Percentiles rank a stretch among this genome's conserved stretches.
Evolutionary conservation across 2,797 vertebrate genomes (phyloP).

Genomic region (Cynodonichthys magdalenae): DNA sequence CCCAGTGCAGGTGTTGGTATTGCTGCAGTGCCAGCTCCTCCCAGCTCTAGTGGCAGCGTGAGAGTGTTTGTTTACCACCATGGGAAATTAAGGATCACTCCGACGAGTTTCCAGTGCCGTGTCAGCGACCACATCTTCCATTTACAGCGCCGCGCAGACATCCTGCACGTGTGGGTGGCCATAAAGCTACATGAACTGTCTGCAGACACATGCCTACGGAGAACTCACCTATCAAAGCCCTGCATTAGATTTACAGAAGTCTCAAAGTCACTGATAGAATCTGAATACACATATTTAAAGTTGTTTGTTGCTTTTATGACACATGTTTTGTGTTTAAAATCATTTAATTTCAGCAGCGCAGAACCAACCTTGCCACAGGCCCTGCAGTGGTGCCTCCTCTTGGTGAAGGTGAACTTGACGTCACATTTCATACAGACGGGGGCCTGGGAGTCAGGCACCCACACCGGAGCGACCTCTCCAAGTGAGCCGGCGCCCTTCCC

Average conservation of each 20-base stretch:
- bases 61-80: conserved; percentile 69
- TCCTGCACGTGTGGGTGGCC: conserved; percentile 29
- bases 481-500: conserved; percentile 87
- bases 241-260: conserved; percentile 17
- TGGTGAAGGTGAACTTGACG: conserved; percentile 98
- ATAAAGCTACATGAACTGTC: conserved; percentile 32
- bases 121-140: conserved; percentile 60
- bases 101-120: conserved; percentile 57
- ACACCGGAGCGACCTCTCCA: conserved; percentile 95
- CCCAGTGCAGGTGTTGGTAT: conserved; percentile 40
- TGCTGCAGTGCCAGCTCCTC: conserved; percentile 64
- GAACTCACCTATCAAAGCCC: conserved; percentile 8
- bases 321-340: too few species aligned
- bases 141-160: conserved; percentile 29
- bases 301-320: neutral
- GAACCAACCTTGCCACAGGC: conserved; percentile 96
- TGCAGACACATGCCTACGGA: conserved; percentile 18
- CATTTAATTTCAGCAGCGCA: conserved; percentile 2
- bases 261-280: neutral
- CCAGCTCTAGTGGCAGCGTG: conserved; percentile 45
- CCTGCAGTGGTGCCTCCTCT: conserved; percentile 98
- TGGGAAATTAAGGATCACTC: conserved; percentile 75
- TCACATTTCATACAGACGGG: conserved; percentile 98
- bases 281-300: neutral
- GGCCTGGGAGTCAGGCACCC: conserved; percentile 98